These are phyloP conservation scores for Alsophila aescularia DNA, from an alignment of 2,888 invertebrate genomes.

Conservation along the genomic window DNA sequence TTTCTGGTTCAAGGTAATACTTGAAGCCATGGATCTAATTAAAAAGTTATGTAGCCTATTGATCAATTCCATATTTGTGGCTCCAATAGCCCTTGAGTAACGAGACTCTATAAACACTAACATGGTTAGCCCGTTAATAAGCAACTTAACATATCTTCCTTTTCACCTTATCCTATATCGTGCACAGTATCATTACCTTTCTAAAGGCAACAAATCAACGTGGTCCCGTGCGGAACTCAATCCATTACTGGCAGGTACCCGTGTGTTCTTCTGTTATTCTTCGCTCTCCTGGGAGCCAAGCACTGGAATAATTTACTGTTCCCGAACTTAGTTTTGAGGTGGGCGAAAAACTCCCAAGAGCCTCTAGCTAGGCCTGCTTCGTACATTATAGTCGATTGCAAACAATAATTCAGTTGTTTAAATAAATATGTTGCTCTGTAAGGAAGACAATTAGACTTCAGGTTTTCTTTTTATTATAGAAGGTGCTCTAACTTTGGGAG, in stretches of 20 bases:
- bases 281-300: slow-evolving; percentile 52
- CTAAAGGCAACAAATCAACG: slow-evolving; percentile 26
- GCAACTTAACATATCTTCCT: neutral
- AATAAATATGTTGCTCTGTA: slow-evolving; percentile 16
- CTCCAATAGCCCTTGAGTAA: too few species aligned
- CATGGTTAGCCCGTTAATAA: too few species aligned
- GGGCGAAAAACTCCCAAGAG: slow-evolving; percentile 54
- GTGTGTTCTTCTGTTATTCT: slow-evolving; percentile 69
- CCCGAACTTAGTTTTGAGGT: slow-evolving; percentile 70
- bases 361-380: slow-evolving; percentile 46
- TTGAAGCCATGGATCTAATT: too few species aligned
- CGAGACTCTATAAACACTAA: too few species aligned
- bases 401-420: slow-evolving; percentile 45
- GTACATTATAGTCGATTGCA: slow-evolving; percentile 50
- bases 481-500: too few species aligned
- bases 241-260: slow-evolving; percentile 52
- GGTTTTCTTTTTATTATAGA: too few species aligned
- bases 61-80: too few species aligned
- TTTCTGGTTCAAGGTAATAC: too few species aligned
- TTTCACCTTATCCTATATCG: neutral
- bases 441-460: too few species aligned
- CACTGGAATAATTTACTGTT: slow-evolving; percentile 74
- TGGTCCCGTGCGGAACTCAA: slow-evolving; percentile 41
- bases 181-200: slow-evolving; percentile 26
- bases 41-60: too few species aligned